These are phyloP conservation scores for Strix occidentalis DNA, from an alignment of 2,797 vertebrate genomes.

Conservation along the genomic window DNA sequence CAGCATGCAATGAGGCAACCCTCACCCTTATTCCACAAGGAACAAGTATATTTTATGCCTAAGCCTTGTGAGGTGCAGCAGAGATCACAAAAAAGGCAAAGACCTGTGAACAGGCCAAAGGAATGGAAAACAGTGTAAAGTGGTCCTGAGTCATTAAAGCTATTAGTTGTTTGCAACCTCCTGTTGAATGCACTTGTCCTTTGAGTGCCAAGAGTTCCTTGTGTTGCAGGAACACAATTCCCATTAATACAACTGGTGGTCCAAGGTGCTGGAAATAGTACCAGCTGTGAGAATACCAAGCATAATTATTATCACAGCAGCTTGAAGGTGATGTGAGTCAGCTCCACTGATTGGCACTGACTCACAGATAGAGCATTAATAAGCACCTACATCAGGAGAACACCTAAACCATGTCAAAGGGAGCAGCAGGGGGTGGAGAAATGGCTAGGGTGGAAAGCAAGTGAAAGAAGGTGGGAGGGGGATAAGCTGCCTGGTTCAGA, in stretches of 20 bases:
- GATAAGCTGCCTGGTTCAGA: not conserved
- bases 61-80: not conserved
- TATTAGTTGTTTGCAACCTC: not conserved
- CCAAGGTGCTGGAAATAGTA: not conserved
- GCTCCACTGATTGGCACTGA: not conserved
- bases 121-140: not conserved
- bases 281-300: not conserved
- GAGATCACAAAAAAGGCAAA: not conserved
- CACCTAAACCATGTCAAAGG: not conserved
- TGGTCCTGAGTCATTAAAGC: not conserved
- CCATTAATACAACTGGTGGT: not conserved
- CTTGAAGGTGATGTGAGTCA: not conserved
- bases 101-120: not conserved
- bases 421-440: not conserved
- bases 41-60: not conserved
- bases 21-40: not conserved
- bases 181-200: not conserved
- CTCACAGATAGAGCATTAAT: not conserved
- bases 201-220: not conserved
- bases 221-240: not conserved
- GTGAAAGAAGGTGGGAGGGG: not conserved
- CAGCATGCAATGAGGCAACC: not conserved
- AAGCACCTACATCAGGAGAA: not conserved
- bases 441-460: not conserved
- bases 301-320: not conserved